Conservation (phyloP, 2,888 invertebrate species). For the Desoria tigrina region DNA sequence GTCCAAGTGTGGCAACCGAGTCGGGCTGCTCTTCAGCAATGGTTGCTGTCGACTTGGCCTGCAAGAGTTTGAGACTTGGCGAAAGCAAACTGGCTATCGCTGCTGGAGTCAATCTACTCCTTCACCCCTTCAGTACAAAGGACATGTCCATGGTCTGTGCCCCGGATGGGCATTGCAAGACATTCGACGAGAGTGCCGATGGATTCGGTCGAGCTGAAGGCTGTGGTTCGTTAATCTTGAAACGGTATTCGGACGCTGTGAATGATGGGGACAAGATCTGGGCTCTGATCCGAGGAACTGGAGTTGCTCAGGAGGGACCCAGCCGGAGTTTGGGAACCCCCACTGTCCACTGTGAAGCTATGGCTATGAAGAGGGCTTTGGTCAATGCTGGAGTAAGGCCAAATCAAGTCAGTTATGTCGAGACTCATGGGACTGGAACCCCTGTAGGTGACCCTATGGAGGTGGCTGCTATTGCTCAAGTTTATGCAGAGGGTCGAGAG, state of each 20-base stretch:
- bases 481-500: constrained; percentile 15
- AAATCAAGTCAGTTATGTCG: constrained; percentile 20
- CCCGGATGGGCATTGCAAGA: constrained; percentile 50
- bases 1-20: constrained; percentile 32
- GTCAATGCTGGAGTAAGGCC: constrained; percentile 14
- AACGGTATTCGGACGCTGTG: constrained; percentile 19
- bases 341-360: constrained; percentile 20
- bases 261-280: constrained; percentile 22
- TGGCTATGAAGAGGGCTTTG: constrained; percentile 20
- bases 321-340: constrained; percentile 28
- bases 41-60: constrained; percentile 34
- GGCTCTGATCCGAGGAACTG: constrained; percentile 30
- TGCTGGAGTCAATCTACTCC: constrained; percentile 31
- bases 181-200: constrained; percentile 55
- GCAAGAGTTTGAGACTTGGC: constrained; percentile 17
- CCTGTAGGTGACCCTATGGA: constrained; percentile 33
- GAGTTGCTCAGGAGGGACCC: constrained; percentile 22
- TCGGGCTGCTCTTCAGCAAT: constrained; percentile 33
- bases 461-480: constrained; percentile 26
- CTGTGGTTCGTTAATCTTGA: constrained; percentile 34
- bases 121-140: constrained; percentile 20
- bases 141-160: constrained; percentile 45
- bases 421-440: constrained; percentile 30
- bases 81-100: constrained; percentile 30
- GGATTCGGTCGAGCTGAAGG: constrained; percentile 57